These are phyloP conservation scores for Brachionus koreanus DNA, from an alignment of 1,140 invertebrate species.

Conservation along the genomic window DNA sequence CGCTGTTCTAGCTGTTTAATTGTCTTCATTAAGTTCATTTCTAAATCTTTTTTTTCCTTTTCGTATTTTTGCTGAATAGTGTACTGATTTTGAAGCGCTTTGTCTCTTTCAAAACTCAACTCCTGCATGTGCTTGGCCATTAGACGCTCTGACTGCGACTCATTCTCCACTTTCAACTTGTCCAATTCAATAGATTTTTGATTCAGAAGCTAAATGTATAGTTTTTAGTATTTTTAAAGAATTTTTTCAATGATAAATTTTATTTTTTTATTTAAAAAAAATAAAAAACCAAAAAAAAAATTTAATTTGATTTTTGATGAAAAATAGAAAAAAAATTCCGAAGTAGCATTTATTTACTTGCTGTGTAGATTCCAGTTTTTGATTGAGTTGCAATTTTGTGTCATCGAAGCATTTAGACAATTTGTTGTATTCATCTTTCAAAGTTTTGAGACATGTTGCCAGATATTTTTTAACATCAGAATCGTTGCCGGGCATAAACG, in stretches of 20 bases:
- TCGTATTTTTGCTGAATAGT: conserved; percentile 26
- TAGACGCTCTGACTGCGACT: conserved; percentile 51
- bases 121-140: conserved; percentile 57
- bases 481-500: conserved; percentile 68
- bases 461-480: conserved; percentile 70
- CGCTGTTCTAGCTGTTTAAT: conserved; percentile 45
- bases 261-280: no score
- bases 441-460: conserved; percentile 60
- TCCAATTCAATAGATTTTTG: conserved; percentile 54
- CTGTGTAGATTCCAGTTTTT: conserved; percentile 64
- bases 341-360: conserved; percentile 52
- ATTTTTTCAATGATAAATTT: background rate
- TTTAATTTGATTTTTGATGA: no score
- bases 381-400: conserved; percentile 48
- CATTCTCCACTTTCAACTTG: conserved; percentile 59
- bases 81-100: conserved; percentile 50
- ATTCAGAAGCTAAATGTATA: conserved; percentile 47
- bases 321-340: no score
- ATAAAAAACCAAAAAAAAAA: no score
- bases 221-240: background rate
- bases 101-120: conserved; percentile 58
- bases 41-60: conserved; percentile 38
- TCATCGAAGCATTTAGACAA: conserved; percentile 9
- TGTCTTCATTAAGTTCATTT: conserved; percentile 20
- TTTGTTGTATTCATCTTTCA: conserved; percentile 51